Base-by-base conservation (phyloP, 2,113 vertebrate species). In the Syngnathus scovelli region DNA sequence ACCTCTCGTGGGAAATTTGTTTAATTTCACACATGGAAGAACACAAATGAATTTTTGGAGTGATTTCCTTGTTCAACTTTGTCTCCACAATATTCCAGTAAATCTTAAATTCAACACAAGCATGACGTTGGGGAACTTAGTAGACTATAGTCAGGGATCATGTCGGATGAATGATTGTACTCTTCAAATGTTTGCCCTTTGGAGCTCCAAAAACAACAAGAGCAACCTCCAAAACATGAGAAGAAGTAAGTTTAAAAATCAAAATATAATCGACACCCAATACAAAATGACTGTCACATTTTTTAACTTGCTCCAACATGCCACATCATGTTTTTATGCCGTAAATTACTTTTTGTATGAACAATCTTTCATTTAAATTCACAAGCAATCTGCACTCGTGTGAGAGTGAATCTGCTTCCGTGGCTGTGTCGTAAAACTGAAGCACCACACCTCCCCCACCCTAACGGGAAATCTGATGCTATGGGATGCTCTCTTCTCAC, bases 21-120 rank as follows among this genome's bases (percentile, higher is more conserved):
- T 90, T 88, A 88, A 90, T 90, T 88, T 90, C 88, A 90, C 88
- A 90, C 84, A 68, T 83, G 80, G 84, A 75, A 64, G 85, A 83
- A 74, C 86, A 83, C 74, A 86, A 84, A 86, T 86, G 83, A 88
- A 86, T 88, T 90, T 83, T 76, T 76, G 80, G 78, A 82, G 78
- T 75, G 76, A 83, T 85, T 86, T 81, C 69, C 72, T 78, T 89
- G 85, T 85, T 80, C 81, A 83, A 82, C 78, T 85, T 83, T 86
- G 75, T 87, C 75, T 73, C 79, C 76, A 80, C 81, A 82, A 72
- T 71, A 82, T 85, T 85, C 82, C 83, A 84, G 85, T 87, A 84
- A 85, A 87, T 84, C 74, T 74, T 77, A 19, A 77, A 80, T 66
- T 77, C 71, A 83, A 84, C 67, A 75, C 61, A 76, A 66, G 72